Evolutionary conservation across 2,888 invertebrate genomes (phyloP).

Genomic region (Rhodophaea formosa): DNA sequence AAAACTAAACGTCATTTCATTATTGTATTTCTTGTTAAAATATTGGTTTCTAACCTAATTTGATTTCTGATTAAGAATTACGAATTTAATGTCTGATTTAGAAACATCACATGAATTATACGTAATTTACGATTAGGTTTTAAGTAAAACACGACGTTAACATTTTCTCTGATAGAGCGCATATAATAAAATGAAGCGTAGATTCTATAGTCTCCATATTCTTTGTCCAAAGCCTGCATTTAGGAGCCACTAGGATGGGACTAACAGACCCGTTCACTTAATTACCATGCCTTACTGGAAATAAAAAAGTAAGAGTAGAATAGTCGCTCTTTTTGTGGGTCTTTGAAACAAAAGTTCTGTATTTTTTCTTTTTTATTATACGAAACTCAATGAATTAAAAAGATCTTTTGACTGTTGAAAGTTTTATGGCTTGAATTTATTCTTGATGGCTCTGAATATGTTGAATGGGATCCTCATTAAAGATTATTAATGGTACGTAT

Average conservation of each 20-base stretch:
- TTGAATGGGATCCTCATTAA: conserved; percentile 15
- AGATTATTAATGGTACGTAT: conserved; percentile 15
- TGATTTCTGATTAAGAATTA: too few relatives aligned
- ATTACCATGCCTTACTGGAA: conserved; percentile 63
- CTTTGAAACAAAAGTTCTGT: conserved; percentile 37
- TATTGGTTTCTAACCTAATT: too few relatives aligned
- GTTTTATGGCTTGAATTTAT: conserved; percentile 12
- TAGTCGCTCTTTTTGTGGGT: conserved; percentile 49
- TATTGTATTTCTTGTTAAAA: too few relatives aligned
- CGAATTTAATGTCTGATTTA: too few relatives aligned
- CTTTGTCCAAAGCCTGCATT: conserved; percentile 35
- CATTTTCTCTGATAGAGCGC: too few relatives aligned
- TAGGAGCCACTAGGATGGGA: conserved; percentile 48
- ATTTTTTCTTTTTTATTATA: conserved; percentile 35
- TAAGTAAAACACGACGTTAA: too few relatives aligned
- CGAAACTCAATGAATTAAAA: conserved; percentile 35
- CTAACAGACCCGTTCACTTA: conserved; percentile 55
- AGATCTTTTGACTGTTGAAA: conserved; percentile 19
- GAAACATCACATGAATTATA: too few relatives aligned
- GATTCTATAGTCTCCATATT: background rate
- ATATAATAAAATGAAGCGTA: background rate
- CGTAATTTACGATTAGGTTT: too few relatives aligned
- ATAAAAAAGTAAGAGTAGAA: conserved; percentile 51
- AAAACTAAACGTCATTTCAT: too few relatives aligned
- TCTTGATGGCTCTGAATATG: conserved; percentile 11